Percentiles rank a stretch among this genome's conserved stretches.
Conservation (phyloP, 2,888 invertebrate species). For the Callinectes sapidus region DNA sequence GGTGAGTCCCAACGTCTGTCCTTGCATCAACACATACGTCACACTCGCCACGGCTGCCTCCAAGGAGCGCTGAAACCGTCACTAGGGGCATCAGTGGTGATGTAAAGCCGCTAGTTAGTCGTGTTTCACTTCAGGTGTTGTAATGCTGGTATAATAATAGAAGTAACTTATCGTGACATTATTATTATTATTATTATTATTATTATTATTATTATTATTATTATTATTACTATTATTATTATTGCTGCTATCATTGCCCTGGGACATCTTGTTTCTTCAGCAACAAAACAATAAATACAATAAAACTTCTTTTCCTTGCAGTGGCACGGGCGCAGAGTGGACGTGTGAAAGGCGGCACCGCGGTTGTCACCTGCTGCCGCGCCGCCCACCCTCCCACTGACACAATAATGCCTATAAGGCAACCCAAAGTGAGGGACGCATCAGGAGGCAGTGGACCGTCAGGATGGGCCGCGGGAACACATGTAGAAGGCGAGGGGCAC, state of each 20-base stretch:
- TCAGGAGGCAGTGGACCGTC: not conserved
- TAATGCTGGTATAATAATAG: no score
- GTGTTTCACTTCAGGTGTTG: no score
- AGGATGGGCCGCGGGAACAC: slow-evolving; percentile 4
- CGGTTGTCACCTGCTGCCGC: not conserved
- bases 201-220: no score
- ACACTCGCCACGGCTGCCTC: no score
- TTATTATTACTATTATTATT: not conserved
- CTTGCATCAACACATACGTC: no score
- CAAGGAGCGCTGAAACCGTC: no score
- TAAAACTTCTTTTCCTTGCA: not conserved
- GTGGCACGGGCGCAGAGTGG: not conserved
- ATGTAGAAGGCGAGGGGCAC: slow-evolving; percentile 66
- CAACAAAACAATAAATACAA: not conserved
- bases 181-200: no score
- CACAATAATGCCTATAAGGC: not conserved
- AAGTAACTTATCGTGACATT: no score
- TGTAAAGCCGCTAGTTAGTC: no score
- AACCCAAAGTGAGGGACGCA: not conserved
- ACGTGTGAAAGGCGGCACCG: not conserved
- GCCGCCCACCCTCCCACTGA: not conserved
- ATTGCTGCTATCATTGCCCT: not conserved
- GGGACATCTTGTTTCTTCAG: not conserved
- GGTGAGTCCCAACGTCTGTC: no score
- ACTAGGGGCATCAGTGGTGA: no score